phyloP scores from a whole-genome alignment of 2,888 invertebrate species.

The Macrosiphum euphorbiae region DNA sequence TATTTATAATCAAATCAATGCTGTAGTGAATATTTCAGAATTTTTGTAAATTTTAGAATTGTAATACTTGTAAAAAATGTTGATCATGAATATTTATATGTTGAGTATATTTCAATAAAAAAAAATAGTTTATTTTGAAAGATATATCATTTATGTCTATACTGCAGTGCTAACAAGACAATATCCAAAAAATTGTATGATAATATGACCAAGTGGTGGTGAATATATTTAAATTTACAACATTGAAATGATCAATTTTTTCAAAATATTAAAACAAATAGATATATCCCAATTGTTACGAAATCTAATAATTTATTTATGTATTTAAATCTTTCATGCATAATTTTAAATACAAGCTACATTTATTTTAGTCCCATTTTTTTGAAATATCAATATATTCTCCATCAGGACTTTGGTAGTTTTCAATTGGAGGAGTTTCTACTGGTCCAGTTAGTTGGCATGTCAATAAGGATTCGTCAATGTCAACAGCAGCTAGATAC shows the following conservation, averaged over 20 bases:
- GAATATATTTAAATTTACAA: background rate
- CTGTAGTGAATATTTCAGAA: background rate
- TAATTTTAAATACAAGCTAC: background rate
- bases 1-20: too few relatives aligned
- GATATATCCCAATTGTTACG: background rate
- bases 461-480: slow-evolving; percentile 81
- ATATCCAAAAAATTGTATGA: background rate
- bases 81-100: background rate
- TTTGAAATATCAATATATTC: slow-evolving; percentile 87
- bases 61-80: background rate
- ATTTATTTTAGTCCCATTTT: slow-evolving; percentile 76
- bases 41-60: background rate
- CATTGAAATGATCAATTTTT: background rate
- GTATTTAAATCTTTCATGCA: background rate
- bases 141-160: too few relatives aligned
- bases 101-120: background rate
- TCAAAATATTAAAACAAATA: background rate
- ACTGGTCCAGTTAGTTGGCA: slow-evolving; percentile 81
- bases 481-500: slow-evolving; percentile 87
- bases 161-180: too few relatives aligned
- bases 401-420: slow-evolving; percentile 89
- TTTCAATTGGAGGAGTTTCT: slow-evolving; percentile 84
- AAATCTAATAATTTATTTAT: slow-evolving; percentile 15
- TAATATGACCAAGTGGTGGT: background rate
- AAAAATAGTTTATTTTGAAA: background rate